Evolutionary conservation across 2,797 vertebrate species (phyloP), one percentile per base, ranked within the genome.

Genomic region (Discoglossus pictus): DNA sequence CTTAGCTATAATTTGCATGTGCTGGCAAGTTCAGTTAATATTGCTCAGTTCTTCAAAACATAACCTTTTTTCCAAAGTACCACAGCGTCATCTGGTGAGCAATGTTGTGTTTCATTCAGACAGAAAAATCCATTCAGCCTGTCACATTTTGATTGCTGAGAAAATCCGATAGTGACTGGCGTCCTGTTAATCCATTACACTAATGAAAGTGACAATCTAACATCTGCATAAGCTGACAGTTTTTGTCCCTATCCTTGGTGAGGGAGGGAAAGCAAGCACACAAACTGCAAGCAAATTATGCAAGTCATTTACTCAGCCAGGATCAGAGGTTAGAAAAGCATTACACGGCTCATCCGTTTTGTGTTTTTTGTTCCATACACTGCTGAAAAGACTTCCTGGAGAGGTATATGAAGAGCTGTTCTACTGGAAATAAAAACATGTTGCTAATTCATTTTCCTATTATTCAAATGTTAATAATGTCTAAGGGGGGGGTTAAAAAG

Each of bases 81-180:
- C 36, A 58, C 24, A 64, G 60, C 54, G 16, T 2, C 68, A 71
- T 25, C 68, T 59, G 40, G 68, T 51, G 68, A n/a, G 6, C 11
- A 21, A 43, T 15, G 18, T 3, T 6, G 25, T 35, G 36, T 31
- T 39, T 48, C 63, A 20, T 42, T 46, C 6, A 31, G 11, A 3
- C 13, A 17, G 7, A 44, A 56, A 64, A 51, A 64, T 58, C 60
- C 43, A 18, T 56, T 24, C 24, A 6, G 43, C 43, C 24, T 64
- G 61, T 71, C 52, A 59, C 44, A 36, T 43, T 71, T 36, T 59
- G 60, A 64, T 71, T 34, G 38, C 36, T 58, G 60, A 36, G 36
- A 64, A 71, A 64, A 43, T 55, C 61, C 35, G 15, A 70, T 56
- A 70, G 50, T 55, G 59, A 64, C 52, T 63, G 51, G 36, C 24